phyloP scores from a whole-genome alignment of 1,140 invertebrate genomes.

The Geopemphigus sp. region DNA sequence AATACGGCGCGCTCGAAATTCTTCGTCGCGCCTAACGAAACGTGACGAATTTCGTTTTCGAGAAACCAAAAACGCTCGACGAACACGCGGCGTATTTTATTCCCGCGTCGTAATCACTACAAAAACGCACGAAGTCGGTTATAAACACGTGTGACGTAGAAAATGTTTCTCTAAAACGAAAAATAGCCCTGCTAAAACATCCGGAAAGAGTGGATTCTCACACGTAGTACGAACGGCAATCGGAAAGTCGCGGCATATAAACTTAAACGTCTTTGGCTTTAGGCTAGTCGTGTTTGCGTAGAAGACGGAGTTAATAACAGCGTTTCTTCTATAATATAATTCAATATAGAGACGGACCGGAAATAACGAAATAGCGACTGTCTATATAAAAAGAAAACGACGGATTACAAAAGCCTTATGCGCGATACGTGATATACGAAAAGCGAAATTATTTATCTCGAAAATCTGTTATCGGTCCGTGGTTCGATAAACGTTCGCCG shows the following conservation, averaged over 20 bases:
- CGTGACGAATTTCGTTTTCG: too few species aligned
- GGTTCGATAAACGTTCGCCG: constrained; percentile 3
- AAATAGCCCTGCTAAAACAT: too few species aligned
- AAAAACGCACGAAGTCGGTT: too few species aligned
- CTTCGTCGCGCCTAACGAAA: too few species aligned
- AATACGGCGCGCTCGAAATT: too few species aligned
- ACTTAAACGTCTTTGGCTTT: constrained; percentile 11
- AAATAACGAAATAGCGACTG: neutral
- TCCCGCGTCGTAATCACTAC: too few species aligned
- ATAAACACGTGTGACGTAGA: too few species aligned
- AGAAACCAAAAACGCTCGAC: too few species aligned
- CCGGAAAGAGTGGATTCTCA: too few species aligned
- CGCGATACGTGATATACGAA: neutral
- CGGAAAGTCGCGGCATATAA: too few species aligned
- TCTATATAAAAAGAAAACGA: neutral
- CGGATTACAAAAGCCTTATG: constrained; percentile 20
- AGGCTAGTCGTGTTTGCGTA: neutral
- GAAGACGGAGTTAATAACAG: neutral
- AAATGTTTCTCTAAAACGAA: too few species aligned
- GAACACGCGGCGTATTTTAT: too few species aligned
- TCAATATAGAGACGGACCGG: neutral
- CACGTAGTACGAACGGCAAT: neutral
- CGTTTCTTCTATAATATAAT: constrained; percentile 28
- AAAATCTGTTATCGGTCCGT: neutral
- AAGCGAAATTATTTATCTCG: neutral